Evolutionary conservation across 2,888 invertebrate species (phyloP).

Genomic region (Drosophila flavopinicola): DNA sequence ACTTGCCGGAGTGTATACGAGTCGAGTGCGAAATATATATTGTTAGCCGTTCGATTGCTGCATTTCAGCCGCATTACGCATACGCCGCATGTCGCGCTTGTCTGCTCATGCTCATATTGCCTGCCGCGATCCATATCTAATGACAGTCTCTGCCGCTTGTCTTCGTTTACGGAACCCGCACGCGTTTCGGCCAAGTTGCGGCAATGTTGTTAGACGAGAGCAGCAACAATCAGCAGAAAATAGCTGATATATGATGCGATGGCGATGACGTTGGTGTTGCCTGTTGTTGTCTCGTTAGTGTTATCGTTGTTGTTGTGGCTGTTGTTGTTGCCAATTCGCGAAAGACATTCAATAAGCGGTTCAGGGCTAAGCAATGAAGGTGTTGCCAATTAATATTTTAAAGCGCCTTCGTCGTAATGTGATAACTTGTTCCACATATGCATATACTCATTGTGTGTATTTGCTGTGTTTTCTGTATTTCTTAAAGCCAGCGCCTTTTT

Average conservation of each 20-base stretch:
- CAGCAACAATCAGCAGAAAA: slow-evolving; percentile 12
- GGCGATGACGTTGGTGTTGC: slow-evolving; percentile 16
- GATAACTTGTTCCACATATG: slow-evolving; percentile 74
- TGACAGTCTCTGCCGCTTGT: slow-evolving; percentile 32
- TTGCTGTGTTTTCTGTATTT: slow-evolving; percentile 7
- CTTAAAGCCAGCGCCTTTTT: slow-evolving; percentile 12
- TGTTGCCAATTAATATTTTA: slow-evolving; percentile 77
- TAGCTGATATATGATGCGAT: slow-evolving; percentile 49
- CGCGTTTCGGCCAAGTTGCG: slow-evolving; percentile 25
- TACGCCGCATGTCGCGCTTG: slow-evolving; percentile 50
- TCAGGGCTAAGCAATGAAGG: slow-evolving; percentile 75
- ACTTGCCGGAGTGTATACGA: slow-evolving; percentile 18
- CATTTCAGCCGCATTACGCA: slow-evolving; percentile 46
- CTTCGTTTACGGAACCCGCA: slow-evolving; percentile 52
- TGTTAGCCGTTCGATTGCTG: slow-evolving; percentile 29
- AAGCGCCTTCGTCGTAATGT: slow-evolving; percentile 57
- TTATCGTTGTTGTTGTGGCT: slow-evolving; percentile 15
- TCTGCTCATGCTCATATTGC: slow-evolving; percentile 16
- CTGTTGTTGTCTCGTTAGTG: too few relatives aligned
- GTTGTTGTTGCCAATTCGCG: slow-evolving; percentile 31
- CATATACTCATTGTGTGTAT: slow-evolving; percentile 33
- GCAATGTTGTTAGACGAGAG: slow-evolving; percentile 5
- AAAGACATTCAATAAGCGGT: slow-evolving; percentile 74
- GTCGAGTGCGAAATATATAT: slow-evolving; percentile 16
- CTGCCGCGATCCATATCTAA: slow-evolving; percentile 46